Percentiles rank a stretch among this genome's conserved stretches.
phyloP scores from a whole-genome alignment of 2,888 invertebrate genomes.

The Trimorus sp. region DNA sequence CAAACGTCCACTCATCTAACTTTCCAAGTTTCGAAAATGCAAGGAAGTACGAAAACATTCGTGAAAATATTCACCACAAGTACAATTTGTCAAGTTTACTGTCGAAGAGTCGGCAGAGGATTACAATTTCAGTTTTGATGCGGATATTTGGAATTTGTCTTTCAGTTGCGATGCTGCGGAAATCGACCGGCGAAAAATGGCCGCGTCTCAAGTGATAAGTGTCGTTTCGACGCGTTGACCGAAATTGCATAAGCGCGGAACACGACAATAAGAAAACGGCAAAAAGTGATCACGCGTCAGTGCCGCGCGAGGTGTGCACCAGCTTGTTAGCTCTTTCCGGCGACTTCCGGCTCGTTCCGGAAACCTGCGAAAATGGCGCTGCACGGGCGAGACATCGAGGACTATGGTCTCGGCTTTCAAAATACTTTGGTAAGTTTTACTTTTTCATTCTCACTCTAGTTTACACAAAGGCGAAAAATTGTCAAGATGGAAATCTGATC shows the following conservation, averaged over 20 bases:
- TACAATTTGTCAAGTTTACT: too few relatives aligned
- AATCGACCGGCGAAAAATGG: too few relatives aligned
- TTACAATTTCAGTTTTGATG: too few relatives aligned
- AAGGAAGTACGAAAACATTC: too few relatives aligned
- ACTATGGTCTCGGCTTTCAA: conserved; percentile 87
- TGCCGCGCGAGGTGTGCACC: conserved; percentile 48
- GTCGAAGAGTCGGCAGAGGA: too few relatives aligned
- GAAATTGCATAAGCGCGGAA: conserved; percentile 65
- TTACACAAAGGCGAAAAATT: conserved; percentile 20
- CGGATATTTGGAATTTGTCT: too few relatives aligned
- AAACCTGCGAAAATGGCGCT: conserved; percentile 71
- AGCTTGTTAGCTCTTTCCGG: conserved; percentile 52
- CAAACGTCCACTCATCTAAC: too few relatives aligned
- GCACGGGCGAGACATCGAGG: conserved; percentile 77
- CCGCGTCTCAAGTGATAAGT: conserved; percentile 23
- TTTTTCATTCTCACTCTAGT: background rate
- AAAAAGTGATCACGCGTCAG: conserved; percentile 57
- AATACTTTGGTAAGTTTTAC: conserved; percentile 86
- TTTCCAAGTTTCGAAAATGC: too few relatives aligned
- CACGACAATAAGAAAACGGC: conserved; percentile 58
- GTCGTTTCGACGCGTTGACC: conserved; percentile 48
- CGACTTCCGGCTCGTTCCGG: conserved; percentile 37
- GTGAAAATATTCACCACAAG: too few relatives aligned
- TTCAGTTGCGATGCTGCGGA: too few relatives aligned
- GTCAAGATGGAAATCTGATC: background rate